Percentiles rank a stretch among this genome's conserved stretches.
These are phyloP conservation scores for Syncerus caffer DNA, from an alignment of 2,797 vertebrate species.

Conservation along the genomic window DNA sequence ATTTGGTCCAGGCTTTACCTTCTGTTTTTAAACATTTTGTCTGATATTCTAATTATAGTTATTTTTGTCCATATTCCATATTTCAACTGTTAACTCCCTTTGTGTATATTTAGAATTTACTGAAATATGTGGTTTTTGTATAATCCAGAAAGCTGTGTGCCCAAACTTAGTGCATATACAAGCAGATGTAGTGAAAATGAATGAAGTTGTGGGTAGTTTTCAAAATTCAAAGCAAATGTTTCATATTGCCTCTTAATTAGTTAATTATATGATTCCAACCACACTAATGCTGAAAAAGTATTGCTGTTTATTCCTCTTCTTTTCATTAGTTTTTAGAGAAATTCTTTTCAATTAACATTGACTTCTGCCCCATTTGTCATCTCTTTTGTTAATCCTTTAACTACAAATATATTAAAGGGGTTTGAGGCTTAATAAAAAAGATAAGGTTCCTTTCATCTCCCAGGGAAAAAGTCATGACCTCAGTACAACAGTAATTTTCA, in stretches of 20 bases:
- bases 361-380: not conserved
- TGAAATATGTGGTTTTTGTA: not conserved
- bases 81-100: not conserved
- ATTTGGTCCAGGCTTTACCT: not conserved
- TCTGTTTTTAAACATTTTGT: not conserved
- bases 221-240: not conserved
- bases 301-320: not conserved
- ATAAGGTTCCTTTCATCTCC: not conserved
- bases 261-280: not conserved
- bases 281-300: not conserved
- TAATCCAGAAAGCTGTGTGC: not conserved
- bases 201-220: not conserved
- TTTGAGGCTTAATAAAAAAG: not conserved
- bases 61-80: not conserved
- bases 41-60: not conserved
- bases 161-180: not conserved
- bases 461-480: not conserved
- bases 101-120: not conserved
- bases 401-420: not conserved
- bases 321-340: conserved; percentile 11
- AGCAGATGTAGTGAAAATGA: not conserved
- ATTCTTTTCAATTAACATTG: not conserved
- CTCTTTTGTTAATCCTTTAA: not conserved
- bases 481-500: not conserved
- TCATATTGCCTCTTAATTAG: not conserved